Conservation (phyloP, 2,113 vertebrate species). For the Pomatostomus ruficeps region DNA sequence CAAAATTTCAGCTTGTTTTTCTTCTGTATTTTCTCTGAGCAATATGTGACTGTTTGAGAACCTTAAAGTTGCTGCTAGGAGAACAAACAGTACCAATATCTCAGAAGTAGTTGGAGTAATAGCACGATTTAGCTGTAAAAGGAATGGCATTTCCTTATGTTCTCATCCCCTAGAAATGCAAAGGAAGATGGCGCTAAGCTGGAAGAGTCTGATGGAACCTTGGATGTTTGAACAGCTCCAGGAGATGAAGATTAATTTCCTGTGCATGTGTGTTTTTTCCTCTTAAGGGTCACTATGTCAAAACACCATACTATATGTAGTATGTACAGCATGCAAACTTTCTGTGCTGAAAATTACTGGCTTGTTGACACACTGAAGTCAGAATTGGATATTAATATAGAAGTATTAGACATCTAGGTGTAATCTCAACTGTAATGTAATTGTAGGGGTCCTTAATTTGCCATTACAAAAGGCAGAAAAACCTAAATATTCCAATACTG, state of each 20-base stretch:
- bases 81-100: conserved; percentile 32
- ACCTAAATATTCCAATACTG: not conserved
- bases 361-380: not conserved
- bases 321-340: not conserved
- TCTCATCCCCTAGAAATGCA: conserved; percentile 25
- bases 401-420: not conserved
- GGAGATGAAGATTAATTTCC: not conserved
- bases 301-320: not conserved
- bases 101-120: not conserved
- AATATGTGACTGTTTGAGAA: not conserved
- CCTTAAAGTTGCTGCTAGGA: conserved; percentile 1
- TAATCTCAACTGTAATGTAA: not conserved
- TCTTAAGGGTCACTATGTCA: not conserved
- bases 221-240: not conserved
- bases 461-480: not conserved
- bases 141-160: conserved; percentile 46
- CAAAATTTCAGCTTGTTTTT: conserved; percentile 10
- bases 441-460: not conserved
- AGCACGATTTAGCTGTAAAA: conserved; percentile 34
- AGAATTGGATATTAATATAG: not conserved
- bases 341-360: not conserved
- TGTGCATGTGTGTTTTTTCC: not conserved
- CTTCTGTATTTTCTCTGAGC: not conserved
- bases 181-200: not conserved
- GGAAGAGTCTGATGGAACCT: not conserved